These are phyloP conservation scores for Ranitomeya variabilis DNA, from an alignment of 2,113 vertebrate species.

Conservation along the genomic window DNA sequence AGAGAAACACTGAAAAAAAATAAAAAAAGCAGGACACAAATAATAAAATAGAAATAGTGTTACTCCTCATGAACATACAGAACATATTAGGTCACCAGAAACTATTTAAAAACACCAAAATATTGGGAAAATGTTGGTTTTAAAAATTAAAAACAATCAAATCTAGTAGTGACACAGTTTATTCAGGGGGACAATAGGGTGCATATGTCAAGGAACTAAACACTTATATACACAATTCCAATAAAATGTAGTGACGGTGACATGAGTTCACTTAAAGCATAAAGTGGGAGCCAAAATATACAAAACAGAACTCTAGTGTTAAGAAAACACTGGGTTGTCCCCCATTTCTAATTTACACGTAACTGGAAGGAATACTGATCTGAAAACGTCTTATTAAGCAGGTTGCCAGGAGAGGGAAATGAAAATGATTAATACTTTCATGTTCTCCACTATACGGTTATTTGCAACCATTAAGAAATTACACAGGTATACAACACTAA, in stretches of 20 bases:
- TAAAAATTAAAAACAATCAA: not conserved
- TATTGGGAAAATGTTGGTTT: too few relatives aligned
- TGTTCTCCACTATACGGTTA: slow-evolving; percentile 76
- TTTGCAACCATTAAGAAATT: slow-evolving; percentile 82
- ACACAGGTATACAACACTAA: slow-evolving; percentile 71
- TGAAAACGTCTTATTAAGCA: slow-evolving; percentile 84
- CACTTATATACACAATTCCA: slow-evolving; percentile 70
- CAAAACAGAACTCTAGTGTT: slow-evolving; percentile 59
- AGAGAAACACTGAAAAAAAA: too few relatives aligned
- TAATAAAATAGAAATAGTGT: too few relatives aligned
- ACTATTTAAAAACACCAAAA: too few relatives aligned
- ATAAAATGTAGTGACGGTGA: slow-evolving; percentile 67
- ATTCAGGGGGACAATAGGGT: slow-evolving; percentile 71
- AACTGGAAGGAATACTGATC: slow-evolving; percentile 75
- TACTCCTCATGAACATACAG: too few relatives aligned
- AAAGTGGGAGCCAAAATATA: slow-evolving; percentile 65
- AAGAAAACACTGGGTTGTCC: slow-evolving; percentile 60
- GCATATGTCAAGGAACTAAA: slow-evolving; percentile 73
- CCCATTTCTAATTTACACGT: slow-evolving; percentile 69
- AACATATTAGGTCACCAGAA: too few relatives aligned
- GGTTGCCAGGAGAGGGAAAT: slow-evolving; percentile 79
- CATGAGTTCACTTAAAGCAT: slow-evolving; percentile 68
- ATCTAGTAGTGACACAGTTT: slow-evolving; percentile 69
- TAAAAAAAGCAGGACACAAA: too few relatives aligned
- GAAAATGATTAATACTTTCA: slow-evolving; percentile 77